Evolutionary conservation across 1,140 invertebrate genomes (phyloP), one percentile per base, ranked within the genome.

Genomic region (Mizuhopecten yessoensis): DNA sequence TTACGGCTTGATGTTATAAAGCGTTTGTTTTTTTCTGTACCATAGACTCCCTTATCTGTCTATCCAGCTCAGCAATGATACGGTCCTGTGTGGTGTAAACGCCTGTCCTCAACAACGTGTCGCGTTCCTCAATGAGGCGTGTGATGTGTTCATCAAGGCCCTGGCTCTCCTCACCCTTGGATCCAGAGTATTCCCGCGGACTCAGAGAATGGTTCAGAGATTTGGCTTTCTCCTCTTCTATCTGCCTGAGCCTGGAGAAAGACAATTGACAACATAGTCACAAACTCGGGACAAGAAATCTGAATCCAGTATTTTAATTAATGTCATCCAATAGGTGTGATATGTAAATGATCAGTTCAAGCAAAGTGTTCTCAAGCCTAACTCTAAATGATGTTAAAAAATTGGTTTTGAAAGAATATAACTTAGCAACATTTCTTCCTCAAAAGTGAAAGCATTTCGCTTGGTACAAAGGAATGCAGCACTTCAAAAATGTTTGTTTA

Each of bases 11-110:
- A 13, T 39, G 87, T 87, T 91, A 91, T 91, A 91, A 91, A 33
- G 88, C 49, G 13, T 92, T 91, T 23, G 92, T 89, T 90, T 94
- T 94, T 89, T 93, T 95, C n/a, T 93, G 92, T 1, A 92, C 93
- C 88, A 96, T 94, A 33, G 95, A 94, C 49, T 96, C 96, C 88
- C 95, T 91, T 36, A 97, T 97, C 90, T 96, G 96, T 92, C 95
- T 92, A 90, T 97, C 96, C 34, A 97, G 93, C 91, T 97, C 96
- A 9, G 95, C 93, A 39, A 97, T 97, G 86, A 97, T 96, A 91
- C 94, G 94, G 92, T 97, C 97, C 45, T 96, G 95, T 34, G 94
- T 95, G 34, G 95, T 95, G 93, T 97, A 97, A n/a, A 96, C 96
- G 10, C 97, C 97, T 15, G 96, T 97, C 42, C 95, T 87, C 29